Percentiles rank a stretch among this genome's conserved stretches.
These are phyloP conservation scores for Aphis gossypii DNA, from an alignment of 1,140 invertebrate species.

Conservation along the genomic window DNA sequence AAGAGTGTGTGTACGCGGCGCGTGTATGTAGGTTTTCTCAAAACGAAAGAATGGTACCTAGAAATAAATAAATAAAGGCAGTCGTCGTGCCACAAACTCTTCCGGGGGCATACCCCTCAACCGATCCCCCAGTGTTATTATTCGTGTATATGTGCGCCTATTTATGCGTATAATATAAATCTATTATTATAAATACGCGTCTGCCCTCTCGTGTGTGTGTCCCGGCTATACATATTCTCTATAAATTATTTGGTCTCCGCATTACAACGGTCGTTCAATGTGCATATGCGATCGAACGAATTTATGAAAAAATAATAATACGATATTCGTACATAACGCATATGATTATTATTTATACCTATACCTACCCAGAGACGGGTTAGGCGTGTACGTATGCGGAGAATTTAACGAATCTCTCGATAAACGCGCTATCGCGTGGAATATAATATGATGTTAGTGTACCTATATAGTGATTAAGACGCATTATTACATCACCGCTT, in stretches of 20 bases:
- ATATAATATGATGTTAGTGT: too few species aligned
- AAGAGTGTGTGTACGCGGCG: not conserved
- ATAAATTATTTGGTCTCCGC: constrained; percentile 13
- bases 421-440: not conserved
- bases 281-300: not conserved
- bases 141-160: not conserved
- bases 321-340: not conserved
- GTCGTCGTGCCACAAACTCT: not conserved
- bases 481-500: too few species aligned
- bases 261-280: not conserved
- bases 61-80: not conserved
- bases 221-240: not conserved
- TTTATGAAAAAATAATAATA: not conserved
- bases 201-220: not conserved
- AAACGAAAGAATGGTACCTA: constrained; percentile 18
- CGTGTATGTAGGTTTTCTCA: constrained; percentile 24
- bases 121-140: not conserved
- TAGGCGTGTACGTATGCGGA: not conserved
- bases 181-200: constrained; percentile 4
- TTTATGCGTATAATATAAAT: not conserved
- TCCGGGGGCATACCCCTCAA: constrained; percentile 4
- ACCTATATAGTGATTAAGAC: too few species aligned
- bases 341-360: not conserved
- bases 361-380: not conserved
- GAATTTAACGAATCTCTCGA: not conserved